Evolutionary conservation across 1,140 invertebrate species (phyloP).

Genomic region (Oedothorax gibbosus): DNA sequence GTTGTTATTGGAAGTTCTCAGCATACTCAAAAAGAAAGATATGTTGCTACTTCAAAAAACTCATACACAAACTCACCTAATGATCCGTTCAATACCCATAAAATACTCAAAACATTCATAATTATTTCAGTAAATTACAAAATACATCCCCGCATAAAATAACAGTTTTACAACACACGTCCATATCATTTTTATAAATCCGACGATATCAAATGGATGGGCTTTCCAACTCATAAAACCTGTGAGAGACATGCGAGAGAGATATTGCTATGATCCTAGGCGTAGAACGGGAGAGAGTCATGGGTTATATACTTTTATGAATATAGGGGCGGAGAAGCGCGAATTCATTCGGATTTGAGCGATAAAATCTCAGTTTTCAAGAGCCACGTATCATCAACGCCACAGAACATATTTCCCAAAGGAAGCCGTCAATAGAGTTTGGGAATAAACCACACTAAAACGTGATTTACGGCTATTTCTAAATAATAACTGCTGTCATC

Average conservation of each 20-base stretch:
- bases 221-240: slow-evolving; percentile 43
- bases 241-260: not conserved
- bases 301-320: slow-evolving; percentile 47
- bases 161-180: not conserved
- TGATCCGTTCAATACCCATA: no score
- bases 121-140: no score
- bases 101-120: no score
- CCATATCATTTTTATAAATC: slow-evolving; percentile 17
- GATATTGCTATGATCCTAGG: not conserved
- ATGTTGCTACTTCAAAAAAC: no score
- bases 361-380: slow-evolving; percentile 41
- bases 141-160: no score
- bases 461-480: not conserved
- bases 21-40: no score
- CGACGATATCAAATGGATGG: not conserved
- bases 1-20: no score
- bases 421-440: not conserved
- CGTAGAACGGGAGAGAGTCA: not conserved
- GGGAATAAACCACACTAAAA: slow-evolving; percentile 30
- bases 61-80: no score
- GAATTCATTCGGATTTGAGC: slow-evolving; percentile 20
- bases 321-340: slow-evolving; percentile 12
- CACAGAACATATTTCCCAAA: slow-evolving; percentile 23
- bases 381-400: slow-evolving; percentile 15
- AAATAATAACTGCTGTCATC: no score